Conservation (phyloP, 2,888 invertebrate genomes). For the Odontomyia ornata region DNA sequence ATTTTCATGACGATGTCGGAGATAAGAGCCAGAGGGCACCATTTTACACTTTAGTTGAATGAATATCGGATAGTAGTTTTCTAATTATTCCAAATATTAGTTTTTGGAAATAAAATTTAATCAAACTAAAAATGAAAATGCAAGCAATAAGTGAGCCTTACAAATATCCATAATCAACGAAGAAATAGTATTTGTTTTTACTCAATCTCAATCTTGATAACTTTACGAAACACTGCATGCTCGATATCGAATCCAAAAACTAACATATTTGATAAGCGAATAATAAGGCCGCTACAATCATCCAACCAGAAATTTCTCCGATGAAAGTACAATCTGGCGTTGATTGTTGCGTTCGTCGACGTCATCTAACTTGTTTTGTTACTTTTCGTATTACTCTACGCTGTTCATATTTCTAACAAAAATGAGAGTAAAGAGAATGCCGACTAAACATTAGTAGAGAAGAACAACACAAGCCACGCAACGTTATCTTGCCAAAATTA, state of each 20-base stretch:
- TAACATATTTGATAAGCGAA: not conserved
- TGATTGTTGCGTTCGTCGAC: not conserved
- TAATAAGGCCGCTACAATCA: not conserved
- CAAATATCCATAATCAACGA: too few species aligned
- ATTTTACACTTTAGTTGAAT: too few species aligned
- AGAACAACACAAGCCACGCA: not conserved
- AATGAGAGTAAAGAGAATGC: not conserved
- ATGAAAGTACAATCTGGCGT: not conserved
- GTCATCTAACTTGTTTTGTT: not conserved
- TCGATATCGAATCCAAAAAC: not conserved
- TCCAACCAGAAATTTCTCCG: conserved; percentile 25
- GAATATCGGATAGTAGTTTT: too few species aligned
- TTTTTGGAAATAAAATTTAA: too few species aligned
- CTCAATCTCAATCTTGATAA: too few species aligned
- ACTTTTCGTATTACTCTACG: too few species aligned
- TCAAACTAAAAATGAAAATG: too few species aligned
- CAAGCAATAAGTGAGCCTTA: too few species aligned
- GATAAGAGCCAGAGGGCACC: too few species aligned
- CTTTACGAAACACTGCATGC: not conserved
- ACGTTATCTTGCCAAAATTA: not conserved
- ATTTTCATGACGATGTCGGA: too few species aligned
- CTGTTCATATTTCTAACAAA: not conserved
- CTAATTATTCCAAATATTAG: too few species aligned
- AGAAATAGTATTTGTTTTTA: too few species aligned
- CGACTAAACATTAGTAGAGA: not conserved